phyloP scores from a whole-genome alignment of 2,797 vertebrate genomes.

The Megaceryle alcyon region DNA sequence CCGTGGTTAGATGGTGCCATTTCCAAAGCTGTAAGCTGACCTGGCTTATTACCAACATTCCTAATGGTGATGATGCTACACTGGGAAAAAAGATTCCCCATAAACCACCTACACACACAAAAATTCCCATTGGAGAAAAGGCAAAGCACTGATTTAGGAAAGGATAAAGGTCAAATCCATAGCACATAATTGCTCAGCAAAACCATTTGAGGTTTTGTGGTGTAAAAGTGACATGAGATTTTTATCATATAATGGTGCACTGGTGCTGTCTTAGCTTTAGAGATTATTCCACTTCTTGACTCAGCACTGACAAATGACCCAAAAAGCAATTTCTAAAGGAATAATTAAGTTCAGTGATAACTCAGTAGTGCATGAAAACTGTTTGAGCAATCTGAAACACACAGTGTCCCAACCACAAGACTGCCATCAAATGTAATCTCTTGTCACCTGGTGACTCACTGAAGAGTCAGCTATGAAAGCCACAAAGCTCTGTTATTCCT shows the following conservation, averaged over 20 bases:
- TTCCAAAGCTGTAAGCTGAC: not conserved
- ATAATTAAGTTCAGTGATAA: conserved; percentile 19
- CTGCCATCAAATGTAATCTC: conserved; percentile 8
- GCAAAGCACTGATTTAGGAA: not conserved
- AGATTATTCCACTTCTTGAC: conserved; percentile 6
- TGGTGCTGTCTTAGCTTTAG: not conserved
- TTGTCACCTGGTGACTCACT: conserved; percentile 11
- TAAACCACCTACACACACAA: not conserved
- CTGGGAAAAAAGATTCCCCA: not conserved
- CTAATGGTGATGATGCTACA: not conserved
- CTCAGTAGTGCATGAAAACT: not conserved
- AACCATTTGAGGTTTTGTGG: conserved; percentile 23
- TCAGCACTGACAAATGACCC: not conserved
- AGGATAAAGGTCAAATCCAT: not conserved
- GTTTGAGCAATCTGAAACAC: not conserved
- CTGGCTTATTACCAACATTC: not conserved
- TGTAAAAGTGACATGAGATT: conserved; percentile 10
- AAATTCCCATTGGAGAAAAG: not conserved
- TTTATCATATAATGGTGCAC: not conserved
- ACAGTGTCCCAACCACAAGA: not conserved
- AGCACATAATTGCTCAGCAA: not conserved
- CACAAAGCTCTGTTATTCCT: not conserved
- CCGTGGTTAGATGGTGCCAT: not conserved
- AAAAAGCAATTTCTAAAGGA: not conserved
- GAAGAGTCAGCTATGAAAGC: not conserved